Evolutionary conservation across 2,888 invertebrate species (phyloP), one percentile per base, ranked within the genome.

Genomic region (Cerceris ruficornis): DNA sequence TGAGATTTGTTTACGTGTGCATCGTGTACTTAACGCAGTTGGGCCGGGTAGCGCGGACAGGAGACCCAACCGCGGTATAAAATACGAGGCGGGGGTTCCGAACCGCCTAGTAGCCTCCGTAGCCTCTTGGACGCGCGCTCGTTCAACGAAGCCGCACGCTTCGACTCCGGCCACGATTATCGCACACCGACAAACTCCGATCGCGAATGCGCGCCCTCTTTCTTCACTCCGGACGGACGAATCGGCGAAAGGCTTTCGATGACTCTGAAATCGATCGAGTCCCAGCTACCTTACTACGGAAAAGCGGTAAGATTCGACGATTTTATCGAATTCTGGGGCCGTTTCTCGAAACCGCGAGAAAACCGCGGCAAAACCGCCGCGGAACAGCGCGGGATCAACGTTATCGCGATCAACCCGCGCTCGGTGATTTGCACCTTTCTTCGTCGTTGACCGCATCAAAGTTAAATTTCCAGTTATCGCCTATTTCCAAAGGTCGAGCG

Each of bases 71-170:
- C 50, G 69, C 66, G 88, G 88, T 89, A 90, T 89, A 80, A 77
- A 87, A 86, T 74, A 68, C 72, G 14, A n/a, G 72, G 75, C 81
- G 80, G 83, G 88, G 84, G 87, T 89, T 87, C 85, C 90, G 86
- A 89, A 88, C 86, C 83, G 42, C 74, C 65, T 42, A 82, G 61
- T 85, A 88, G 88, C 85, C 58, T 49, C 80, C 82, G 61, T 85
- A 88, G 88, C 85, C 58, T 49, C 80, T 81, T 73, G 78, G 66
- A 84, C 89, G 89, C 88, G 87, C 88, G 88, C 62, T 82, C 75
- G 88, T 65, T 82, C 75, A 65, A 39, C 59, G 65, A 49, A 17
- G 54, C 50, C 50, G 55, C 55, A 61, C 64, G 58, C 67, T 57
- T 60, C 15, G 7, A 49, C 2, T 13, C 28, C 49, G 9, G 46